These are phyloP conservation scores for Chinchilla lanigera DNA, from an alignment of 2,113 vertebrate genomes.

Conservation along the genomic window DNA sequence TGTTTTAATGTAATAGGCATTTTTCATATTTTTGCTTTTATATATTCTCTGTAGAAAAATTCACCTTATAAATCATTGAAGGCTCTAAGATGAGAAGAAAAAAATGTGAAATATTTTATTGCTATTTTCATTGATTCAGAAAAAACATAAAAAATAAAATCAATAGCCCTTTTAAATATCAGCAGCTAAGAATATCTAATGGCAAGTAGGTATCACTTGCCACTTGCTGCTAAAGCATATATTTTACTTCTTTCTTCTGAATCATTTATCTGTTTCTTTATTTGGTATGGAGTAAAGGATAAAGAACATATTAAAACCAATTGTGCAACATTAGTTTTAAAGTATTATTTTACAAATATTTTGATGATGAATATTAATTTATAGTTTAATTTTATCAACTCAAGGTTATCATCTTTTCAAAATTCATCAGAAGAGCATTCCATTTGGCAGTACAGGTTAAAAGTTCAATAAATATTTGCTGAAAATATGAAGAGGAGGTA, in stretches of 20 bases:
- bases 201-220: background rate
- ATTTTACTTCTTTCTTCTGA: constrained; percentile 33
- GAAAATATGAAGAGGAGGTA: background rate
- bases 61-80: constrained; percentile 34
- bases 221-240: constrained; percentile 5
- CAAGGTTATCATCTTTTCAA: background rate
- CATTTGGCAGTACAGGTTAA: background rate
- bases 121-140: constrained; percentile 22
- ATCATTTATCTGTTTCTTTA: background rate
- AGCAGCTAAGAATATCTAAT: constrained; percentile 20
- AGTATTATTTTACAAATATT: background rate
- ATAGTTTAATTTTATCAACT: background rate
- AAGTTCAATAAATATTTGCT: background rate
- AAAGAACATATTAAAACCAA: background rate
- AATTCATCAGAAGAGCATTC: background rate
- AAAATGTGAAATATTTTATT: constrained; percentile 39
- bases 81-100: background rate
- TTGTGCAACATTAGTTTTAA: background rate
- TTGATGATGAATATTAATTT: constrained; percentile 13
- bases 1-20: background rate
- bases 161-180: background rate
- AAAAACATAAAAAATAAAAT: background rate
- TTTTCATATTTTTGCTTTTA: constrained; percentile 16
- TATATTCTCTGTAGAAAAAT: background rate
- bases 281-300: background rate